phyloP scores from a whole-genome alignment of 2,113 vertebrate species.

The Neogobius melanostomus region DNA sequence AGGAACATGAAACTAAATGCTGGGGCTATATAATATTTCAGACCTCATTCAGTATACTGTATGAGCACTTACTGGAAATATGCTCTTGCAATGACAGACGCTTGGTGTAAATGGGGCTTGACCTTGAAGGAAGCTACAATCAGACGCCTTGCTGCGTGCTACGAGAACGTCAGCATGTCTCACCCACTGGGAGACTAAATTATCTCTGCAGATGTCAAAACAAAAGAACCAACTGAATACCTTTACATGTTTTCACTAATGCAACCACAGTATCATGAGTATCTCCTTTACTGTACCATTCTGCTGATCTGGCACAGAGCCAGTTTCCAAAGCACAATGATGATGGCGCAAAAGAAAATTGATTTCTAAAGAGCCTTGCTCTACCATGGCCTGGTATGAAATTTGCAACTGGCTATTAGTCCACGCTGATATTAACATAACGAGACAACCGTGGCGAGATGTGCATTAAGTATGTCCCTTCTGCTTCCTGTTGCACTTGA shows the following conservation, averaged over 20 bases:
- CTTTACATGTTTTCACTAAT: conserved; percentile 40
- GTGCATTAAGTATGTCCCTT: conserved; percentile 53
- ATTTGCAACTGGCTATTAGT: conserved; percentile 59
- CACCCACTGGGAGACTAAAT: neutral
- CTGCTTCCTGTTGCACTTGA: conserved; percentile 28
- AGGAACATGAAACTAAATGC: conserved; percentile 13
- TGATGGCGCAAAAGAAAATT: conserved; percentile 69
- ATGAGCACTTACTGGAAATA: conserved; percentile 25
- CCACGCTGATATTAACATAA: conserved; percentile 60
- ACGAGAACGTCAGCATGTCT: neutral
- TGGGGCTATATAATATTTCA: conserved; percentile 15
- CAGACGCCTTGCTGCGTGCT: conserved; percentile 6
- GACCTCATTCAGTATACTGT: neutral
- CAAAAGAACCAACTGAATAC: conserved; percentile 20
- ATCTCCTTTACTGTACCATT: conserved; percentile 15
- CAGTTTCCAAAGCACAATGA: conserved; percentile 49
- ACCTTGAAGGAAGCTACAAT: conserved; percentile 40
- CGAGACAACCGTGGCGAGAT: conserved; percentile 52
- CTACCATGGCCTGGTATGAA: conserved; percentile 56
- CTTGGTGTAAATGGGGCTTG: conserved; percentile 44
- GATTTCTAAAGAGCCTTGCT: conserved; percentile 67
- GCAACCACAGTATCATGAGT: conserved; percentile 23
- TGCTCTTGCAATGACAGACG: conserved; percentile 8
- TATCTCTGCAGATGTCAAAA: conserved; percentile 5
- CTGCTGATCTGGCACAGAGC: conserved; percentile 52